These are phyloP conservation scores for Crotalus viridis DNA, from an alignment of 2,113 vertebrate species.

Conservation along the genomic window DNA sequence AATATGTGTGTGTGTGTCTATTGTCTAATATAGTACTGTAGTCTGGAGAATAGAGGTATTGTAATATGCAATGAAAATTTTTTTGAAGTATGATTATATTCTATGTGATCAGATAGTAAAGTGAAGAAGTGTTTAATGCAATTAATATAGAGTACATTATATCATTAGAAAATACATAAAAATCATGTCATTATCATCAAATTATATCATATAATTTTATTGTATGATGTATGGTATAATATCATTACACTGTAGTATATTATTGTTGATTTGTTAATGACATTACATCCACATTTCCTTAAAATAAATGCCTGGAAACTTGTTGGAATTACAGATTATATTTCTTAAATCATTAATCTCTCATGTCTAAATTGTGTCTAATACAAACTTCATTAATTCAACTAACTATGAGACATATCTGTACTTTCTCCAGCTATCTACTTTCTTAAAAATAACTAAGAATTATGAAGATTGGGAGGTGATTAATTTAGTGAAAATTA, in stretches of 20 bases:
- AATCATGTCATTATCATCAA: neutral
- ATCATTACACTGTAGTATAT: neutral
- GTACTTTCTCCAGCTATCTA: neutral
- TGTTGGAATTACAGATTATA: neutral
- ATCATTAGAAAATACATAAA: neutral
- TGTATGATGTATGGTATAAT: neutral
- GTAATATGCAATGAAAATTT: neutral
- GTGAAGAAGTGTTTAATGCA: neutral
- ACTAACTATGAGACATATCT: neutral
- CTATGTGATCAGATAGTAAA: neutral
- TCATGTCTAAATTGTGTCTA: neutral
- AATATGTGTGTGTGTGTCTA: too few species aligned
- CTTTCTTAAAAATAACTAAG: neutral
- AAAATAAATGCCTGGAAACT: neutral
- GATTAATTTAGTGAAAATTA: neutral
- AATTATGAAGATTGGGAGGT: neutral
- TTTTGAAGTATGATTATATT: neutral
- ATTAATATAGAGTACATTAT: neutral
- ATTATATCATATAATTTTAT: neutral
- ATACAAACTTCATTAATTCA: neutral
- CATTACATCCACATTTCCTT: neutral
- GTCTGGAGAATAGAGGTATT: neutral
- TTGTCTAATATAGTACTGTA: neutral
- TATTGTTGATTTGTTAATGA: neutral
- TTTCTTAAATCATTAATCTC: neutral